Base-by-base conservation (phyloP, 2,888 invertebrate species). In the Leptura quadrifasciata region DNA sequence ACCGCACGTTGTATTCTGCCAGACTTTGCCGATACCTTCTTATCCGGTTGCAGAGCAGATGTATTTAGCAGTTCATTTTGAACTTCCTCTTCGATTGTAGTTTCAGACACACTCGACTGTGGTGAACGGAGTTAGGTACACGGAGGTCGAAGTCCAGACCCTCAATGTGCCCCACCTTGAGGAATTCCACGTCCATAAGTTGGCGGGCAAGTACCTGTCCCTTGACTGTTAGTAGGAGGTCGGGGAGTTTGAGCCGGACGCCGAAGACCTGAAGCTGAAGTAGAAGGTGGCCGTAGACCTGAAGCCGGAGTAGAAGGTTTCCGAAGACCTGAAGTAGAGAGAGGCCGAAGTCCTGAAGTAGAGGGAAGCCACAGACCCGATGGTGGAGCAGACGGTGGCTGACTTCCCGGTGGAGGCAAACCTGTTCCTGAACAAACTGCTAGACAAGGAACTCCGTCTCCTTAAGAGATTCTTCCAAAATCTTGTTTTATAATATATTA, bases 21-120 rank as follows among this genome's bases (percentile, higher is more conserved):
- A 17, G 76, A 76, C 55, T 75, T 81, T 0, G 79, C 80, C 15
- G 72, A 76, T 24, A 79, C 80, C 60, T 76, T 77, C n/a, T 74
- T 61, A 4, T 70, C 70, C 0, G 69, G 73, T 24, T 76, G 27
- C 6, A 52, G 6, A 4, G 17, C n/a, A 8, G 65, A 65, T 17
- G 24, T 52, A 0, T 65, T 47, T 6, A 24, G 0, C 17, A 65
- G 27, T 18, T 39, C 24, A 24, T 47, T 21, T 10, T 47, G 21
- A 17, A 52, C 65, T 15, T 24, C 20, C 3, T 47, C 27, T 17
- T 65, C 65, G 17, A 52, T 21, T 52, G 15, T 21, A 24, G 9
- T 15, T 47, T 47, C 55, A 20, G 31, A 15, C 10, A 31, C 18
- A 12, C 5, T 27, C 17, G 52, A 10, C 24, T 24, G 54, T 10